phyloP scores from a whole-genome alignment of 92 coral and sea anemone species.

The Pocillopora grandis region DNA sequence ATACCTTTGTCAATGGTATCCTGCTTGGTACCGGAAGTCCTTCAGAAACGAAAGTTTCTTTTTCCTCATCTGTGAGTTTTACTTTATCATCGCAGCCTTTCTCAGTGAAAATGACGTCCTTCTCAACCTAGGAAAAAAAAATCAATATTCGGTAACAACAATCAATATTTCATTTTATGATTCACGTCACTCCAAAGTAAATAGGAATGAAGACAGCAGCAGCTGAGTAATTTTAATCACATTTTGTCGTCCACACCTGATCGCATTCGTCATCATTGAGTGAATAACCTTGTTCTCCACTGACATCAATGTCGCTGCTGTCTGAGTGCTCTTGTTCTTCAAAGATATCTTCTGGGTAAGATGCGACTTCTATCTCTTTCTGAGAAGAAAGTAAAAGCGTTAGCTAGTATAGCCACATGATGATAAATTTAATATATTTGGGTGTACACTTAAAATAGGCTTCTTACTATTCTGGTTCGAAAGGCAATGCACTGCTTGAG shows the following conservation, averaged over 20 bases:
- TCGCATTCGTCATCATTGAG: neutral
- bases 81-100: constrained; percentile 18
- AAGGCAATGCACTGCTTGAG: no score
- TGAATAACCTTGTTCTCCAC: constrained; percentile 25
- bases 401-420: no score
- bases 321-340: constrained; percentile 29
- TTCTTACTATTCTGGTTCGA: no score
- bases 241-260: constrained; percentile 4
- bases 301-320: constrained; percentile 29
- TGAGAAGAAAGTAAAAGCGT: neutral
- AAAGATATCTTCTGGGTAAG: constrained; percentile 13
- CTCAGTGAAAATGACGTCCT: neutral
- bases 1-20: constrained; percentile 75
- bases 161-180: no score
- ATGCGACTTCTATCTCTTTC: constrained; percentile 7
- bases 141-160: no score
- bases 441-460: no score
- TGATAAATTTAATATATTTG: no score
- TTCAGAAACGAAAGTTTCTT: constrained; percentile 62
- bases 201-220: no score
- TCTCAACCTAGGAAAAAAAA: neutral
- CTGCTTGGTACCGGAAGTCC: constrained; percentile 63
- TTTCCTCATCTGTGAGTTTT: constrained; percentile 55
- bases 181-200: no score
- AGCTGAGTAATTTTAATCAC: neutral